These are phyloP conservation scores for Mirounga angustirostris DNA, from an alignment of 2,113 vertebrate species.

Conservation along the genomic window DNA sequence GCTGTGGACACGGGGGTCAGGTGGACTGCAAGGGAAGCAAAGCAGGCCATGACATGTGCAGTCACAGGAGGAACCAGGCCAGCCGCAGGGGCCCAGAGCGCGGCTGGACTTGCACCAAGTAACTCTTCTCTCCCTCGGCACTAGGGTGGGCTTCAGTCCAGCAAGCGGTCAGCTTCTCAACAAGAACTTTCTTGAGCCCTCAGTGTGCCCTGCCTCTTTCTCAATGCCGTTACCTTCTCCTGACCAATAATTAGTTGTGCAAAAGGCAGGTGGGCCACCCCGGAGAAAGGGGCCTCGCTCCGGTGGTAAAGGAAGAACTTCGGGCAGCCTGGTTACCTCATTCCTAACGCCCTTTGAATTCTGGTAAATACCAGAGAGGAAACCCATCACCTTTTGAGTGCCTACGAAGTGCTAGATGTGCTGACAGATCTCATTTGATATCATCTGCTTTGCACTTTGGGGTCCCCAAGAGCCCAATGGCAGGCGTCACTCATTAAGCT, in stretches of 20 bases:
- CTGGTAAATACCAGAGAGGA: not conserved
- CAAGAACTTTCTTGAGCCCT: not conserved
- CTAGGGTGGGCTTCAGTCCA: fast-evolving
- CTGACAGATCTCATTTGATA: not conserved
- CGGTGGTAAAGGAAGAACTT: not conserved
- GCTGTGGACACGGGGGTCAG: slow-evolving; percentile 90
- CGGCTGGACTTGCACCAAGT: not conserved
- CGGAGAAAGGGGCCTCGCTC: not conserved
- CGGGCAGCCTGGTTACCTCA: not conserved
- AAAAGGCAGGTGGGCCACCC: not conserved
- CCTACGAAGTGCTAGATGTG: not conserved
- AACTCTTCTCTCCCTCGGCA: not conserved
- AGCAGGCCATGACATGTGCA: not conserved
- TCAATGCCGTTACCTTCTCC: not conserved
- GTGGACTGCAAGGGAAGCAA: slow-evolving; percentile 89
- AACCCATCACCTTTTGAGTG: not conserved
- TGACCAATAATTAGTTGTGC: not conserved
- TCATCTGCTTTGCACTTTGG: not conserved
- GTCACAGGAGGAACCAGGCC: fast-evolving
- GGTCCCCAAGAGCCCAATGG: not conserved
- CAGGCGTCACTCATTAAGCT: not conserved
- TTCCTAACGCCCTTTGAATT: not conserved
- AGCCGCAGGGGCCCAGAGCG: fast-evolving
- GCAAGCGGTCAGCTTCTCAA: not conserved
- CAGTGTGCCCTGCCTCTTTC: not conserved